Base-by-base conservation (phyloP, 2,888 invertebrate species). In the Xiphydria camelus region DNA sequence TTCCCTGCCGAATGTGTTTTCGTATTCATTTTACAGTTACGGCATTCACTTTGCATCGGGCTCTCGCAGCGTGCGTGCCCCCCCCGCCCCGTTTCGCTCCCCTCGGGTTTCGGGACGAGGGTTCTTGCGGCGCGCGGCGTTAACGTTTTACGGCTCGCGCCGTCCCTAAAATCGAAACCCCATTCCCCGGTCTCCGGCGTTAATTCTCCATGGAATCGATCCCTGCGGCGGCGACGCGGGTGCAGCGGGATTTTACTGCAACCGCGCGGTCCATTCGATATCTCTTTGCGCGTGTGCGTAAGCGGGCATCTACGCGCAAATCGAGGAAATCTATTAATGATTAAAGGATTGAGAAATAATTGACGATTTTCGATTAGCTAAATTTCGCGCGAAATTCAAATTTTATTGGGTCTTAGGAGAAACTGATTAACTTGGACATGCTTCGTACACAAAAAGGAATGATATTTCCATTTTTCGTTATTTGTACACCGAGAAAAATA, bases 141-240 rank as follows among this genome's bases (percentile, higher is more conserved):
- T 64, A 68, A 67, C 67, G 62, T 66, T 70, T 70, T 66, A 67
- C 62, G 62, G 55, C 51, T 45, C 45, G 46, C 47, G 54, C 53
- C 51, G 53, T 45, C 50, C 52, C 41, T 59, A 63, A 67, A 69
- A 68, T 70, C 68, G 69, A 68, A 68, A 66, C 62, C 65, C 64
- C 62, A 63, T 63, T 59, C 62, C 58, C 42, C 18, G 55, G 43
- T 53, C 49, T 53, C 55, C n/a, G 41, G 42, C 61, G 63, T 66
- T 68, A 66, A 68, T 70, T 69, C 68, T 66, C 68, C 56, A 66
- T 62, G 67, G 63, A 61, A 65, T 65, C 61, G 58, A 66, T 61
- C 55, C 58, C 55, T 59, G 61, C 53, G 65, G 65, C 61, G 54
- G 55, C 47, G 58, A 53, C 59, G 55, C 47, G 57, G 45, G 44